A percentile compares a stretch with the other conserved stretches of the same genome.
Conservation (phyloP, 2,113 vertebrate species). For the Ceratotherium simum region DNA sequence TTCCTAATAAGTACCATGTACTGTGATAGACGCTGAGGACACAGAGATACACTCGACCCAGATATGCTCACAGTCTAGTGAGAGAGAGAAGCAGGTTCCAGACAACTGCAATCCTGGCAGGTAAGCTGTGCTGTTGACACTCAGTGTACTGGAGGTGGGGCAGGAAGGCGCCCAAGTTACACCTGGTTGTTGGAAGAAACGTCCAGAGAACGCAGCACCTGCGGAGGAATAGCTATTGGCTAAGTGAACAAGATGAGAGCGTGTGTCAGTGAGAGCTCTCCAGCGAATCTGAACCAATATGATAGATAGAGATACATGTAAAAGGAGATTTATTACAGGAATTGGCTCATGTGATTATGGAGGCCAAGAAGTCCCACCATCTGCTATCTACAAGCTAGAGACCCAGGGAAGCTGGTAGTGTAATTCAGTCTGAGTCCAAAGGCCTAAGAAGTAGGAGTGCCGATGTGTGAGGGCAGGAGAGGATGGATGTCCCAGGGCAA, state of each 20-base stretch:
- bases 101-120: rapidly evolving
- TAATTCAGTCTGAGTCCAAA: not conserved
- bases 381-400: not conserved
- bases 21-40: too few species aligned
- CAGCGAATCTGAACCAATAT: not conserved
- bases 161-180: rapidly evolving
- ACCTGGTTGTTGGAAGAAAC: not conserved
- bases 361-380: too few species aligned
- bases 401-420: not conserved
- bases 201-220: not conserved
- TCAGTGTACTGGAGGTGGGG: rapidly evolving
- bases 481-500: not conserved
- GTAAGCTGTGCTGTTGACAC: not conserved
- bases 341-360: not conserved
- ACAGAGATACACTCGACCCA: not conserved
- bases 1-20: not conserved
- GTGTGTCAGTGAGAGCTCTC: not conserved
- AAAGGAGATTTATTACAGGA: not conserved
- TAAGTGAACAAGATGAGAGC: not conserved
- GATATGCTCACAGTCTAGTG: not conserved
- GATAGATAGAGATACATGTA: not conserved
- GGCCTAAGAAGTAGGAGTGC: not conserved
- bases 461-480: not conserved
- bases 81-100: not conserved
- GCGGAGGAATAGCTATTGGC: not conserved